Evolutionary conservation across 2,797 vertebrate species (phyloP).

Genomic region (Tiaroga cobitis): DNA sequence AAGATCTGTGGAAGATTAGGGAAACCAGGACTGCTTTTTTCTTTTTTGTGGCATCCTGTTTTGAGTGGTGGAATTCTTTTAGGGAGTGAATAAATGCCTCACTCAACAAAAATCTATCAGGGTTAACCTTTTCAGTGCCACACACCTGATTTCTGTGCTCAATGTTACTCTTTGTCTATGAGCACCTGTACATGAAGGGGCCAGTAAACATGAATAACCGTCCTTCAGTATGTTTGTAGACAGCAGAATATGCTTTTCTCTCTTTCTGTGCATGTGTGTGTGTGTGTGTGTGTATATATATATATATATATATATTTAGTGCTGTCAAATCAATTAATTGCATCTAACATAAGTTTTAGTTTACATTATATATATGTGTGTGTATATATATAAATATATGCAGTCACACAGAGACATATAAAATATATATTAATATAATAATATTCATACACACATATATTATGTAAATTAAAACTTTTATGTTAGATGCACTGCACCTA

Average conservation of each 20-base stretch:
- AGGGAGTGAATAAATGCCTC: conserved; percentile 77
- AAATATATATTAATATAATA: no score
- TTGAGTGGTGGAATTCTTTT: conserved; percentile 81
- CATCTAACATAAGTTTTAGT: no score
- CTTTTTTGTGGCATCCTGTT: conserved; percentile 81
- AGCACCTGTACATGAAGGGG: conserved; percentile 17
- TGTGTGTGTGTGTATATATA: no score
- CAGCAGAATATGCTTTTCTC: neutral
- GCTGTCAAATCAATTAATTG: no score
- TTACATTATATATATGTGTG: no score
- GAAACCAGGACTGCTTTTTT: conserved; percentile 70
- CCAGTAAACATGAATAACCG: neutral
- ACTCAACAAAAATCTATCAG: conserved; percentile 57
- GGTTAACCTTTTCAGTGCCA: conserved; percentile 55
- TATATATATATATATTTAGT: no score
- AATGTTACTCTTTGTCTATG: conserved; percentile 45
- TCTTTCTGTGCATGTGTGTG: no score
- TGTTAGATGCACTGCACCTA: no score
- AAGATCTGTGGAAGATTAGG: conserved; percentile 81
- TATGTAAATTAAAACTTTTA: no score
- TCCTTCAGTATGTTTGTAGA: neutral
- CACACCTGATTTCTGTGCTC: conserved; percentile 4
- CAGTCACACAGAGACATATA: no score
- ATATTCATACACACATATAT: no score
- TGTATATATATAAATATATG: no score